Base-by-base conservation (phyloP, 2,888 invertebrate species). In the Pristionchus fissidentatus region DNA sequence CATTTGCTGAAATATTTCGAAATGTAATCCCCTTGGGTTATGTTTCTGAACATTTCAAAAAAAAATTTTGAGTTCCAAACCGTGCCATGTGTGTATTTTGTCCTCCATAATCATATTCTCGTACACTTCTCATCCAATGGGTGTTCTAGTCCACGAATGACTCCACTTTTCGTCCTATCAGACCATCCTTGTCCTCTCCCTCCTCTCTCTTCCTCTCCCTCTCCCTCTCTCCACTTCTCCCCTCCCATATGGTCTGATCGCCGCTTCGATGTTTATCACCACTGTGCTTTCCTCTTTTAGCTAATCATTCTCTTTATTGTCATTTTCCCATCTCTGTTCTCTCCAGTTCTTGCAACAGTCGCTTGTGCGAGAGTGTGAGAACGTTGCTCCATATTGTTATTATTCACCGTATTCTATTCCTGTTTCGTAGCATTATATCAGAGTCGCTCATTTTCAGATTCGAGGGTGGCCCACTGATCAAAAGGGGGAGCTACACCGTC, bases 401-500 rank as follows among this genome's bases (percentile, higher is more conserved):
- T 22, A 3, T 1, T 57, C 57, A 19, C n/a, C 41, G 41, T 43
- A 7, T n/a, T 43, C 22, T 3, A 13, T 75, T 49, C 49, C 46
- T 75, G 19, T 75, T 49, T 49, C 73, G 10, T 41, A 41, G 7
- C 19, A 62, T 3, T 62, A 62, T 38, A 7, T 7, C 1, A 55
- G 55, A 4, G 3, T 0, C n/a, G 38, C 22, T 66, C n/a, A n/a
- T 38, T 66, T 66, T 5, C 7, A 66, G 66, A 66, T 66, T 66
- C 66, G 66, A 35, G 66, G 66, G 35, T 66, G 66, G 66, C 29
- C 66, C 35, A 55, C 38, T 66, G 22, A 10, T 55, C 22, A n/a
- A 7, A 62, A 32, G 66, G 66, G 66, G 66, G 66, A 66, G 66
- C 3, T 8, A 66, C 66, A 66, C 38, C 66, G 62, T 62, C 62